A percentile compares a stretch with the other conserved stretches of the same genome.
These are phyloP conservation scores for Enteromius afrohamiltoni DNA, from an alignment of 2,797 vertebrate species.

Conservation along the genomic window DNA sequence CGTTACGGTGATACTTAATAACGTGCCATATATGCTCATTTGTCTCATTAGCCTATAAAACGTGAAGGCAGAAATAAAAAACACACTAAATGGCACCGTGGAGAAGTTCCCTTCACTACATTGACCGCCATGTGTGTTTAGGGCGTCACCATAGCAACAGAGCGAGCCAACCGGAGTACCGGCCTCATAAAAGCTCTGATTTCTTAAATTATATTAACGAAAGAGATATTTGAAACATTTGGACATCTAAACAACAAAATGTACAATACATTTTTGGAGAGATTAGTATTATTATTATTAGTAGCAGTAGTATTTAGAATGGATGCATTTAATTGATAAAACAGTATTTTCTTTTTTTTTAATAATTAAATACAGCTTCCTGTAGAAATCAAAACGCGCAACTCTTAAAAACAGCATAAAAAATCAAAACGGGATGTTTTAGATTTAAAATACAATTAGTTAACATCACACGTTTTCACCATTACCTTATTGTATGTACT, in stretches of 20 bases:
- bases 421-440: no score
- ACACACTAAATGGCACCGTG: background rate
- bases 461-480: no score
- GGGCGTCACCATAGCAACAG: constrained; percentile 68
- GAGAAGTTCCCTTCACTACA: background rate
- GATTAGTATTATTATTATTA: background rate
- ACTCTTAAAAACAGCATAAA: no score
- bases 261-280: background rate
- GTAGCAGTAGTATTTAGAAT: background rate
- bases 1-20: background rate
- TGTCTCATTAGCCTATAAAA: background rate
- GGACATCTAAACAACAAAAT: background rate
- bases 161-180: background rate
- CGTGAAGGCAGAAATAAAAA: background rate
- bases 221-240: background rate
- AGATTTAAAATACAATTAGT: no score
- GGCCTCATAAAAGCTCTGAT: constrained; percentile 23
- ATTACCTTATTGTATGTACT: no score
- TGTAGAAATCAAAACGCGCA: no score
- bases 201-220: background rate
- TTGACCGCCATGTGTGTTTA: constrained; percentile 60
- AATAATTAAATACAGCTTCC: no score
- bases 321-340: background rate
- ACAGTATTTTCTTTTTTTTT: no score
- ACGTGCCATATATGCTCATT: background rate